Percentiles rank a stretch among this genome's conserved stretches.
phyloP scores from a whole-genome alignment of 2,113 vertebrate species.

The Syngnathus floridae region DNA sequence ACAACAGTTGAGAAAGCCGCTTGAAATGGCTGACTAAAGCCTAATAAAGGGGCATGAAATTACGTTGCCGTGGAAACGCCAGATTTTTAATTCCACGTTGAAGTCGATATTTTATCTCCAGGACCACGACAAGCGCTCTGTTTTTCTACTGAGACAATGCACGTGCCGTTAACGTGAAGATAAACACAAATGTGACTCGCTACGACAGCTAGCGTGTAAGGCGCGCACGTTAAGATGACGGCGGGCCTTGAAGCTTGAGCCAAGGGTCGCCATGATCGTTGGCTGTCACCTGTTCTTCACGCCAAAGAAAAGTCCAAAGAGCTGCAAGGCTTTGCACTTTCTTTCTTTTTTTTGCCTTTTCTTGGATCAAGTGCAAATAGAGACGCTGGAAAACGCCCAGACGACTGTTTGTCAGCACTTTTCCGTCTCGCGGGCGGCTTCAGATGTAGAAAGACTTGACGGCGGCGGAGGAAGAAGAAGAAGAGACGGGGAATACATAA shows the following conservation, averaged over 20 bases:
- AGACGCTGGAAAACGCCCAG: constrained; percentile 44
- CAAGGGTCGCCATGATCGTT: neutral
- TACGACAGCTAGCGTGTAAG: too few species aligned
- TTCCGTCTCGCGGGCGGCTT: constrained; percentile 48
- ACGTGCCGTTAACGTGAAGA: neutral
- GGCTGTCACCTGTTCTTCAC: neutral
- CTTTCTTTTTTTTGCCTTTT: constrained; percentile 5
- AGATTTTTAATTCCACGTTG: neutral
- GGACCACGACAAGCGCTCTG: neutral
- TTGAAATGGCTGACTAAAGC: neutral
- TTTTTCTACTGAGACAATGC: neutral
- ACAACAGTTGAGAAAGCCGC: neutral
- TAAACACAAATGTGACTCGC: too few species aligned
- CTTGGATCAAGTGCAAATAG: constrained; percentile 50
- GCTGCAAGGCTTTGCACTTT: constrained; percentile 25
- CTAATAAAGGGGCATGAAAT: constrained; percentile 1
- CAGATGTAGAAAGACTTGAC: constrained; percentile 57
- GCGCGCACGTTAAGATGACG: neutral
- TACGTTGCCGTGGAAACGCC: neutral
- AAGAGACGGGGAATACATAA: constrained; percentile 64
- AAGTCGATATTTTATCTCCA: neutral
- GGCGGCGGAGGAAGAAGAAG: constrained; percentile 10
- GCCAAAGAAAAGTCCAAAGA: constrained; percentile 5
- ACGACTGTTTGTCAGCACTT: constrained; percentile 66
- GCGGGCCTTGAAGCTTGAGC: neutral